Evolutionary conservation across 1,140 invertebrate species (phyloP), one percentile per base, ranked within the genome.

Genomic region (Panagrolaimus sp.): DNA sequence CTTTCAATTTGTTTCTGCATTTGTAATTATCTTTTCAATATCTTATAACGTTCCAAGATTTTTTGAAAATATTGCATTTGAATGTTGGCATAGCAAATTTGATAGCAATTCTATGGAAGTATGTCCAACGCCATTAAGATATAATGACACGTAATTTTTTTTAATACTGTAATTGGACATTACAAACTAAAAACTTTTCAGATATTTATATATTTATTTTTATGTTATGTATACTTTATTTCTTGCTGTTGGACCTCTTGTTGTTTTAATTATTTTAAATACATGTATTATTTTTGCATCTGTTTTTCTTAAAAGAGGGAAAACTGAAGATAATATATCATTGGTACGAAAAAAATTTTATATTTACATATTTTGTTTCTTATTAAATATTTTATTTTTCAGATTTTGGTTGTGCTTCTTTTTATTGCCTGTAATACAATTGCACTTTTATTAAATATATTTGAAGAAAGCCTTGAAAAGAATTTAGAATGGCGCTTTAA

Each of bases 221-320:
- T 79, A 81, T 62, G 81, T 79, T 64, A 74, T 81, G 76, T 81
- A 81, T 65, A 70, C 79, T 14, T 71, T 83, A 7, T 81, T 81
- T 62, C 51, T 81, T 16, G 79, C 79, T 5, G 74, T 81, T 25
- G 79, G 79, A 0, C 79, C 79, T 27, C 53, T 81, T 13, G 20
- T 81, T 25, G 66, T 78, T 25, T 63, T 81, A 9, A 74, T 81
- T 45, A 51, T 73, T 31, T 53, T 81, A 23, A 81, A 83, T 65
- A 73, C 73, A 13, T 73, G 70, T 45, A 82, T 81, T 65, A 82
- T 80, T 65, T 20, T 78, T 51, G 65, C 61, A 20, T 77, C 75
- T 45, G 66, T 81, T 46, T 46, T 78, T 42, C 70, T 74, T 13
- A 74, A 74, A 69, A 73, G 23, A 62, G 45, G 47, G 20, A 68